Base-by-base conservation (phyloP, 2,888 invertebrate genomes). In the Cosmia trapezina region DNA sequence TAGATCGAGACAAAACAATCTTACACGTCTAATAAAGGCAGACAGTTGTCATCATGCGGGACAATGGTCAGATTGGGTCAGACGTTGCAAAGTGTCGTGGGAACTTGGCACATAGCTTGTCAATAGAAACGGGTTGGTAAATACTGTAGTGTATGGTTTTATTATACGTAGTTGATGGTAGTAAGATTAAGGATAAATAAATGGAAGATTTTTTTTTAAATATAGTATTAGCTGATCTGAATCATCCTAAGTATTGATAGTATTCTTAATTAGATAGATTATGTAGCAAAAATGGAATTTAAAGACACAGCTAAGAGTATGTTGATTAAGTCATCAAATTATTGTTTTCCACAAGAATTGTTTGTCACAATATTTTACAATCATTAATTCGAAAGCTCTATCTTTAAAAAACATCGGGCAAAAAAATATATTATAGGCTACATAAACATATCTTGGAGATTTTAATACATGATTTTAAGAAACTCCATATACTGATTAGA, bases 81-180 rank as follows among this genome's bases (percentile, higher is more conserved):
- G 77, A 79, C 75, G 63, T 56, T 78, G 66, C 75, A 45, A 86
- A 86, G 87, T 86, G 86, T 51, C 87, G 86, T 86, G 86, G 64
- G 87, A 86, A 83, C 63, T n/a, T 72, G 0, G 33, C 61, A 63
- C 47, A n/a, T 51, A 22, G 60, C 28, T 57, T 49, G 67, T 57
- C 59, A 47, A 63, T 77, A 78, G 59, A 54, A 78, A 72, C 19
- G 65, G 72, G 72, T 69, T 74, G 54, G 17, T 11, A 28, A 17
- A 9, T 33, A 67, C 57, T 69, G 37, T 57, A 53, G 41, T 57
- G 11, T 22, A 61, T 66, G 14, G 22, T 22, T 33, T 47, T 53
- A 53, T 8, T 33, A 28, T 2, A 4, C 4, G 2, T 49, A 2
- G 19, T 12, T 22, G 33, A 49, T 53, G 12, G 5, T 33, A 17